phyloP scores from a whole-genome alignment of 2,888 invertebrate species.

The Gnatocerus cornutus region DNA sequence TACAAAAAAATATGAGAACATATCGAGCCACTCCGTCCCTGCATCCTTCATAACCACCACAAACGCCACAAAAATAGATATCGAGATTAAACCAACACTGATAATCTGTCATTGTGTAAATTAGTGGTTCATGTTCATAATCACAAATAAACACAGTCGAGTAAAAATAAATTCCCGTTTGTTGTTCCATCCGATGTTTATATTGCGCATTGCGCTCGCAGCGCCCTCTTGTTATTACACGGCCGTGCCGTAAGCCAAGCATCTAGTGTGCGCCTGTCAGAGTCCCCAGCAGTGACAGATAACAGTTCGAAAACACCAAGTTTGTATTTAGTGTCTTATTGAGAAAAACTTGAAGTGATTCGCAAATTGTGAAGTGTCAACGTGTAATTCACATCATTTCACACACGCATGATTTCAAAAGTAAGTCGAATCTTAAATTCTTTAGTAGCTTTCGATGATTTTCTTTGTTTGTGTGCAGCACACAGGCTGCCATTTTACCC shows the following conservation, averaged over 20 bases:
- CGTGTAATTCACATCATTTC: conserved; percentile 52
- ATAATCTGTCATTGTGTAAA: conserved; percentile 37
- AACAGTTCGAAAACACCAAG: conserved; percentile 59
- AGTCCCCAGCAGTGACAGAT: conserved; percentile 55
- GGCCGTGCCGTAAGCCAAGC: conserved; percentile 70
- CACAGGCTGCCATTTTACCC: conserved; percentile 65
- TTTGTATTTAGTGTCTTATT: conserved; percentile 60
- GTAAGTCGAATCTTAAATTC: conserved; percentile 55
- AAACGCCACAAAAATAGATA: neutral
- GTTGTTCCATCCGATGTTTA: conserved; percentile 39
- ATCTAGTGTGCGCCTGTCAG: conserved; percentile 63
- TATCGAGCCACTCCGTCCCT: conserved; percentile 2
- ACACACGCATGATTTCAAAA: conserved; percentile 64
- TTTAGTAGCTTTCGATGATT: conserved; percentile 37
- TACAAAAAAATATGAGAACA: no score
- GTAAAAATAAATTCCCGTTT: conserved; percentile 39
- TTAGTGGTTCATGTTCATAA: conserved; percentile 27
- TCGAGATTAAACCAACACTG: conserved; percentile 23
- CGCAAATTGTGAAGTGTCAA: conserved; percentile 59
- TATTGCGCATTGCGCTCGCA: conserved; percentile 69
- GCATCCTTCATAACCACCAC: conserved; percentile 1
- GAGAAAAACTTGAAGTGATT: conserved; percentile 61
- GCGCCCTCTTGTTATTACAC: conserved; percentile 70
- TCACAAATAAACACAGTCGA: conserved; percentile 25
- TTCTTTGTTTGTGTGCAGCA: conserved; percentile 54